These are phyloP conservation scores for Taenioides sp. DNA, from an alignment of 2,797 vertebrate genomes.

Conservation along the genomic window DNA sequence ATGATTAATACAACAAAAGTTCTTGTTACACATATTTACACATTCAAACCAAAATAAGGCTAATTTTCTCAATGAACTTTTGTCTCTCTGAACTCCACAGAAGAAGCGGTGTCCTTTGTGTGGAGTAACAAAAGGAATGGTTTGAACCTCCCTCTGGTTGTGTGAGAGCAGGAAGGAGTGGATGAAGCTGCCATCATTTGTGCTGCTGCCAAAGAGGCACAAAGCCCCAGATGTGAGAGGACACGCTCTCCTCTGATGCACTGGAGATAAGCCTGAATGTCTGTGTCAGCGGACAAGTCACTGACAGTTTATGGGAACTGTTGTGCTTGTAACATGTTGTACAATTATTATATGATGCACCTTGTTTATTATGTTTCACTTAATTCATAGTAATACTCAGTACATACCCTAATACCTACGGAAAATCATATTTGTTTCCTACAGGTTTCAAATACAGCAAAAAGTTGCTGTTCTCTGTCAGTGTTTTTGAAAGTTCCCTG, in stretches of 20 bases:
- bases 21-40: background rate
- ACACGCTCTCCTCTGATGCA: slow-evolving; percentile 86
- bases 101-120: slow-evolving; percentile 84
- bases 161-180: slow-evolving; percentile 68
- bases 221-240: slow-evolving; percentile 88
- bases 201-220: slow-evolving; percentile 82
- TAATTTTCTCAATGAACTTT: slow-evolving; percentile 68
- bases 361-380: too few species aligned
- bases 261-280: slow-evolving; percentile 80
- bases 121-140: slow-evolving; percentile 82
- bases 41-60: slow-evolving; percentile 36
- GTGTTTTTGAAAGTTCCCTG: slow-evolving; percentile 13
- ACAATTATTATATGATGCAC: background rate
- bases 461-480: background rate
- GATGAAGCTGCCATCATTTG: slow-evolving; percentile 82
- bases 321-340: background rate
- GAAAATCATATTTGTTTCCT: too few species aligned
- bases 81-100: slow-evolving; percentile 82
- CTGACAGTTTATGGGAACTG: background rate
- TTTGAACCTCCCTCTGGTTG: slow-evolving; percentile 74
- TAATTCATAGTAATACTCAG: too few species aligned
- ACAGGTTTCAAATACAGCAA: background rate
- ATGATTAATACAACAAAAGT: too few species aligned
- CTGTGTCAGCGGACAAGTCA: slow-evolving; percentile 37
- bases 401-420: too few species aligned